Base-by-base conservation (phyloP, 2,113 vertebrate genomes). In the Ornithorhynchus anatinus region DNA sequence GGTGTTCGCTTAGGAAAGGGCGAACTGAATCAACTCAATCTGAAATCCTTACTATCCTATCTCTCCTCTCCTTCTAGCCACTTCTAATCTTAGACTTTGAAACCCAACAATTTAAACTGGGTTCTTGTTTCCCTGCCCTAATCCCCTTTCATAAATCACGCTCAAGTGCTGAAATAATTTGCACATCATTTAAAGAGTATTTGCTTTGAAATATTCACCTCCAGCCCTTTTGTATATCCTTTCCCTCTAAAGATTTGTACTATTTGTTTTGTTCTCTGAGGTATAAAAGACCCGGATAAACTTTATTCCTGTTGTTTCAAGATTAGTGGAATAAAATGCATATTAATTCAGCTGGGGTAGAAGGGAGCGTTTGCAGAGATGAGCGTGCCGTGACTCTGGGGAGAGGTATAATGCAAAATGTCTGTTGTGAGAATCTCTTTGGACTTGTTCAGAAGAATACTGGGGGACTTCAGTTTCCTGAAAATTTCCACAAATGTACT, bases 131-230 rank as follows among this genome's bases (percentile, higher is more conserved):
- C 93, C 91, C 83, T 86, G 81, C 84, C 80, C 89, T 94, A 94
- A 95, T 94, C 92, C 84, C 87, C 88, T 94, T 92, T 92, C 88
- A 94, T 94, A 94, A 94, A 92, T 92, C 91, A 91, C 90, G 90
- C 92, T 92, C 89, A 91, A 93, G 91, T 89, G 85, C 89, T 89
- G 88, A 93, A 94, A 92, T 94, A 93, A 95, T 95, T 95, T 95
- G 92, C 93, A 94, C 92, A 94, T 94, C 89, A 74, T 94, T 95
- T 94, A 93, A 91, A 92, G 88, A 91, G 81, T 94, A 92, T 95
- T 94, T 95, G 91, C 94, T 95, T 95, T 94, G 94, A 95, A 95
- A 94, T 92, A 92, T 92, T 94, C 94, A 95, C 94, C 94, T 94
- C 92, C 86, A 94, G 90, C 92, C 91, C 91, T 93, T 91, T 92